A percentile compares a stretch with the other conserved stretches of the same genome.
Evolutionary conservation across 37 sponge, comb jelly and placozoan genomes (phyloP).

Genomic region (Diacarnus erythraeanus): DNA sequence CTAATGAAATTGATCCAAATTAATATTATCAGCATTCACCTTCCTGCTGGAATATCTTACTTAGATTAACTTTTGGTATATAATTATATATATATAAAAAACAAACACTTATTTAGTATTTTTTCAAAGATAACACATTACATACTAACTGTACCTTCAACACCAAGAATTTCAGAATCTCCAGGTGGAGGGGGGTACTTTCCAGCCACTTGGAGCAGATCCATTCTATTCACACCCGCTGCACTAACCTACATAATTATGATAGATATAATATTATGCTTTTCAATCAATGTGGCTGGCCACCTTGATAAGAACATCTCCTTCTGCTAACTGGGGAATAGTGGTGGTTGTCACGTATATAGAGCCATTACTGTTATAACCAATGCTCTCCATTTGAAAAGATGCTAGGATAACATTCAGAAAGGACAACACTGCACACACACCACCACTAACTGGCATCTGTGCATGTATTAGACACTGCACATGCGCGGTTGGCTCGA

Average conservation of each 20-base stretch:
- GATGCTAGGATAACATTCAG: not conserved
- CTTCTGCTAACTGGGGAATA: constrained; percentile 41
- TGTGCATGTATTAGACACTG: no score
- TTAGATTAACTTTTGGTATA: no score
- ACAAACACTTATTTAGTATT: not conserved
- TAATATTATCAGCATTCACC: no score
- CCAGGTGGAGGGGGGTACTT: constrained; percentile 81
- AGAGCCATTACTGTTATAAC: constrained; percentile 36
- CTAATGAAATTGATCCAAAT: no score
- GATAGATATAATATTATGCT: not conserved
- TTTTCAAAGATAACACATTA: no score
- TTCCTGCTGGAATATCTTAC: no score
- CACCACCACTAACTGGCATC: not conserved
- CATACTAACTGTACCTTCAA: constrained; percentile 75
- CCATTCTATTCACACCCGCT: constrained; percentile 86
- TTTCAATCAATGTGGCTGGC: no score
- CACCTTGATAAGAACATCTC: constrained; percentile 77
- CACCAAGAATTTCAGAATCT: constrained; percentile 86
- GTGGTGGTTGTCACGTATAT: constrained; percentile 41
- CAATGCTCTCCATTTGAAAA: constrained; percentile 57
- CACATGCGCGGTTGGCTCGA: no score
- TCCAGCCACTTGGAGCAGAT: constrained; percentile 75
- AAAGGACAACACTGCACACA: not conserved
- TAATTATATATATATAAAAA: not conserved
- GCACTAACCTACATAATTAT: constrained; percentile 60